These are phyloP conservation scores for Brachionus manjavacas DNA, from an alignment of 1,140 invertebrate genomes.

Conservation along the genomic window DNA sequence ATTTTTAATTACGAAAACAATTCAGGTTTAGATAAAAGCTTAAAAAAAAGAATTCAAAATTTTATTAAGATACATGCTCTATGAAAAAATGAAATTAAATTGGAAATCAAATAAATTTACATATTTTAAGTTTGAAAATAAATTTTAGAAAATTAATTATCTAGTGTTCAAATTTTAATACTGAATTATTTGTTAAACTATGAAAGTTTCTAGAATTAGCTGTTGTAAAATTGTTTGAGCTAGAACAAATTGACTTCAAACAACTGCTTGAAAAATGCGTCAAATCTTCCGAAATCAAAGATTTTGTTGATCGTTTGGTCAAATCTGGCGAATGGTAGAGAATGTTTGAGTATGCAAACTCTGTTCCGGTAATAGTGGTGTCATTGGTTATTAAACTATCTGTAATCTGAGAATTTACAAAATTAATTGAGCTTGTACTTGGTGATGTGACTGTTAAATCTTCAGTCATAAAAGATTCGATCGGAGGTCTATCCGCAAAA, in stretches of 20 bases:
- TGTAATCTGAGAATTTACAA: background rate
- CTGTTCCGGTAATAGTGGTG: background rate
- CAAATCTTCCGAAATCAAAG: background rate
- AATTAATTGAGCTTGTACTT: background rate
- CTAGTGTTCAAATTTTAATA: background rate
- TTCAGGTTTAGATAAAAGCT: too few species aligned
- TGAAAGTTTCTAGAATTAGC: background rate
- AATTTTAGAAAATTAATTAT: background rate
- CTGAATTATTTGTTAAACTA: background rate
- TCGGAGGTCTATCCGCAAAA: background rate
- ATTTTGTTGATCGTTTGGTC: background rate
- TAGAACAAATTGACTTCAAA: background rate
- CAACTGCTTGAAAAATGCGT: background rate
- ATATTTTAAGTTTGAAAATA: background rate
- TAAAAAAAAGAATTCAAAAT: too few species aligned
- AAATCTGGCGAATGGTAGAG: slow-evolving; percentile 1
- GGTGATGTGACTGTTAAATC: background rate
- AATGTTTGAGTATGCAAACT: slow-evolving; percentile 11
- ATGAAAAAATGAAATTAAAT: background rate
- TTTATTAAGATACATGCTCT: background rate
- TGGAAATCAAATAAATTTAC: background rate
- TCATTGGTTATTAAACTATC: slow-evolving; percentile 21
- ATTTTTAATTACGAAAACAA: too few species aligned
- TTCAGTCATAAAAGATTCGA: slow-evolving; percentile 18
- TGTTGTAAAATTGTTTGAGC: background rate